phyloP scores from a whole-genome alignment of 2,113 vertebrate species.

The Sciurus niger region DNA sequence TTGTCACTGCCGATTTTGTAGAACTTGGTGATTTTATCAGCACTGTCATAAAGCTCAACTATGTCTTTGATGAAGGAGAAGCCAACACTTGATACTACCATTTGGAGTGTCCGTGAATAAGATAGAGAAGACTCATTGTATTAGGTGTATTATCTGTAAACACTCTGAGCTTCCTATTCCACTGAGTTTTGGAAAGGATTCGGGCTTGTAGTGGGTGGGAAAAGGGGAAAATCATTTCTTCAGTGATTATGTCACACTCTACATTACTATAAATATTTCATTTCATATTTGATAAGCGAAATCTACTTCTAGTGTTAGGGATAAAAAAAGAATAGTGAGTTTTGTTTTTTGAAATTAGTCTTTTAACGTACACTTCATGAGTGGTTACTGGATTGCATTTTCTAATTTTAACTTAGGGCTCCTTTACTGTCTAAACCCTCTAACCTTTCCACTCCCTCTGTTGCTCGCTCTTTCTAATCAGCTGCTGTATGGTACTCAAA shows the following conservation, averaged over 20 bases:
- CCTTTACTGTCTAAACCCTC: constrained; percentile 40
- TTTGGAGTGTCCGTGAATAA: constrained; percentile 45
- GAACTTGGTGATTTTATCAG: constrained; percentile 99
- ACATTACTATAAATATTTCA: constrained; percentile 82
- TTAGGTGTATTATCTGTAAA: constrained; percentile 89
- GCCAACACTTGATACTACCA: constrained; percentile 93
- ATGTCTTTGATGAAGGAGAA: constrained; percentile 95
- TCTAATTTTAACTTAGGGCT: constrained; percentile 73
- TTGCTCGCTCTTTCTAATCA: constrained; percentile 68
- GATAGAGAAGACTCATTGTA: constrained; percentile 81
- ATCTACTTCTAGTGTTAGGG: constrained; percentile 84
- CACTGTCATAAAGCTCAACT: constrained; percentile 98
- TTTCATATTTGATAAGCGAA: constrained; percentile 85
- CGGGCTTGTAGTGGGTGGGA: constrained; percentile 88
- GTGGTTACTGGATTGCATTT: constrained; percentile 76
- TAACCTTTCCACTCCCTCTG: constrained; percentile 5
- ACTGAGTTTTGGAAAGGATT: constrained; percentile 89
- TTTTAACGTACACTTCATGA: constrained; percentile 78
- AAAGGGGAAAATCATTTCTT: constrained; percentile 80
- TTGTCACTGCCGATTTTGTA: constrained; percentile 98
- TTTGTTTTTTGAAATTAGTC: constrained; percentile 83
- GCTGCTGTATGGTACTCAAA: constrained; percentile 66
- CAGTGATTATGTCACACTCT: constrained; percentile 81
- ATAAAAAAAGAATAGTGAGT: constrained; percentile 81
- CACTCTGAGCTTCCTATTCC: constrained; percentile 89